A percentile compares a stretch with the other conserved stretches of the same genome.
phyloP scores from a whole-genome alignment of 2,113 vertebrate genomes.

The Mugil cephalus region DNA sequence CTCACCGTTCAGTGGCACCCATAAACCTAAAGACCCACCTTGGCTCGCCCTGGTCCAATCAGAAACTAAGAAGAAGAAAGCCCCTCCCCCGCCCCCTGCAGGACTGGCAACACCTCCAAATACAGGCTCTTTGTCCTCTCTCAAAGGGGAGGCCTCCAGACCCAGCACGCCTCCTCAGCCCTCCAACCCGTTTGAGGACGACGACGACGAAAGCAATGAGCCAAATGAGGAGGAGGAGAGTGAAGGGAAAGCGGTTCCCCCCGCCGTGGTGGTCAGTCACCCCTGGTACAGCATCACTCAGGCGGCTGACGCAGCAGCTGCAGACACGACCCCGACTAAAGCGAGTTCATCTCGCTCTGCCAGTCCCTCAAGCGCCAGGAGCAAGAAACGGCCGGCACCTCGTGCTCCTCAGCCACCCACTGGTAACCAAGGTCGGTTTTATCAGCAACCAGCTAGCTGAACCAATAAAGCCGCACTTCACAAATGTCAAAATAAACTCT shows the following conservation, averaged over 20 bases:
- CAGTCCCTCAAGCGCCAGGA: constrained; percentile 84
- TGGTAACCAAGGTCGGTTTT: constrained; percentile 66
- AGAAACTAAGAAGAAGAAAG: constrained; percentile 92
- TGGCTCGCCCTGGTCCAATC: constrained; percentile 95
- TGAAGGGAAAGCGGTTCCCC: constrained; percentile 39
- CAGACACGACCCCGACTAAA: constrained; percentile 49
- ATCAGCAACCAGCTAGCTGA: neutral
- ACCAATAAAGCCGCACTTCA: neutral
- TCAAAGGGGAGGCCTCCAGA: constrained; percentile 73
- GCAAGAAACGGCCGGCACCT: constrained; percentile 91
- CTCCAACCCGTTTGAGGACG: constrained; percentile 92
- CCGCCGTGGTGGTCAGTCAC: constrained; percentile 80
- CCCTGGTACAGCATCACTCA: constrained; percentile 95
- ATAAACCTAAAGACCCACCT: constrained; percentile 92
- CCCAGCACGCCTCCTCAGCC: constrained; percentile 78
- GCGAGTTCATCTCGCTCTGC: constrained; percentile 79
- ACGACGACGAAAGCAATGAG: constrained; percentile 73
- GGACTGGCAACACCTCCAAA: constrained; percentile 66
- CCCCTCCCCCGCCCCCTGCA: constrained; percentile 85
- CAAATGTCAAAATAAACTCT: neutral
- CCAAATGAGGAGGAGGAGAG: constrained; percentile 51
- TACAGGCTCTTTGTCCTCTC: constrained; percentile 73
- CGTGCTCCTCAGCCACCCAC: constrained; percentile 80
- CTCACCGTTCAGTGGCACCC: constrained; percentile 73
- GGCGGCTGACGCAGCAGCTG: constrained; percentile 42